Evolutionary conservation across 30 jellyfish, hydroid and myxozoan species (phyloP).

Genomic region (Cassiopea xamachana): DNA sequence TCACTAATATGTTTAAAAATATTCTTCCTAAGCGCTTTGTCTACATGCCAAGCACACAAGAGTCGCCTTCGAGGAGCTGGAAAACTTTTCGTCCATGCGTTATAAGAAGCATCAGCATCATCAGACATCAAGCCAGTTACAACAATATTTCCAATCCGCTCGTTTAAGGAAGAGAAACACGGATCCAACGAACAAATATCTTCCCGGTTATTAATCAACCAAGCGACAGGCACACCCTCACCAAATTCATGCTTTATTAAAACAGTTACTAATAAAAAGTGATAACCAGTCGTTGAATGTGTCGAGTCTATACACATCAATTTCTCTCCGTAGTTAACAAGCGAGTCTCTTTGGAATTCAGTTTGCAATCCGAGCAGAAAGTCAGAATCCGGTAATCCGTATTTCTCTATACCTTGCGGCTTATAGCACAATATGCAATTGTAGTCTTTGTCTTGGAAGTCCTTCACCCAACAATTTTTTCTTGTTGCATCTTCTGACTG

Average conservation of each 20-base stretch:
- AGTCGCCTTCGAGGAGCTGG: constrained; percentile 35
- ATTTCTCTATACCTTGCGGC: constrained; percentile 26
- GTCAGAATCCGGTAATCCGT: constrained; percentile 45
- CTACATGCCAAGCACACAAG: constrained; percentile 70
- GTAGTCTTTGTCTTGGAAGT: not conserved
- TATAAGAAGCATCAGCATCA: constrained; percentile 64
- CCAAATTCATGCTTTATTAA: constrained; percentile 63
- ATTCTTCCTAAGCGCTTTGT: constrained; percentile 41
- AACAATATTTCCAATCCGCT: constrained; percentile 26
- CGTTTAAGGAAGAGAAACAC: constrained; percentile 22
- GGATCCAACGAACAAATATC: constrained; percentile 70
- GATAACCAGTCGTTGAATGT: constrained; percentile 28
- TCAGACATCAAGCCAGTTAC: constrained; percentile 59
- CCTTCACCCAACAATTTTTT: not conserved
- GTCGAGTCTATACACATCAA: constrained; percentile 53
- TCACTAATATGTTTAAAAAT: not conserved
- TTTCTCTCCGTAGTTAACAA: not conserved
- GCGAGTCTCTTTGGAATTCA: not conserved
- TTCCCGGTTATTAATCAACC: constrained; percentile 61
- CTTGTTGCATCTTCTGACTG: constrained; percentile 39
- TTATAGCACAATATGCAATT: not conserved
- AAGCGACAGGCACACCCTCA: constrained; percentile 73
- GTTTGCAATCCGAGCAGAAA: not conserved
- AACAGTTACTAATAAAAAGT: constrained; percentile 55
- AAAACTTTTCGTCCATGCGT: constrained; percentile 45